Percentiles rank a stretch among this genome's conserved stretches.
Conservation (phyloP, 1,140 invertebrate genomes). For the Mactra quadrangularis region DNA sequence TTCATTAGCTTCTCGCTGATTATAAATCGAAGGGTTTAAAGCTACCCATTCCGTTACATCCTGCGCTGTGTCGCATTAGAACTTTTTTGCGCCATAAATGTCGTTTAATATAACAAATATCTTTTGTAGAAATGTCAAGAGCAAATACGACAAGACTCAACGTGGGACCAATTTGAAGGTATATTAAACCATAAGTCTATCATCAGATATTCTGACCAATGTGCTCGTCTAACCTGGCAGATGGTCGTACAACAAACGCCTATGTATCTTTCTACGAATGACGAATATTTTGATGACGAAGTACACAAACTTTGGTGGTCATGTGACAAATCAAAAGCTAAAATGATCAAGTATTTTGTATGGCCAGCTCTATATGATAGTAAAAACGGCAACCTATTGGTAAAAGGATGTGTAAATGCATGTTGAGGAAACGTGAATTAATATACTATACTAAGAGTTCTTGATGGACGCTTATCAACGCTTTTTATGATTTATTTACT, state of each 20-base stretch:
- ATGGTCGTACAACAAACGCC: conserved; percentile 79
- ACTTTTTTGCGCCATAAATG: too few species aligned
- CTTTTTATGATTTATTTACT: too few species aligned
- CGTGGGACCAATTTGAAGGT: conserved; percentile 30
- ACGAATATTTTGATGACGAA: conserved; percentile 74
- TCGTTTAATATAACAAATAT: too few species aligned
- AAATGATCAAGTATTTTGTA: conserved; percentile 73
- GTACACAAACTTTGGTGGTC: conserved; percentile 81
- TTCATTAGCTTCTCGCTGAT: too few species aligned
- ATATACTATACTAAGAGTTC: too few species aligned
- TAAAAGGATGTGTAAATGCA: conserved; percentile 79
- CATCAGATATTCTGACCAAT: conserved; percentile 49
- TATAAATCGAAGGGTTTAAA: too few species aligned
- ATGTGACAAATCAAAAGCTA: conserved; percentile 74
- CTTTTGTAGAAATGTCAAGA: conserved; percentile 48
- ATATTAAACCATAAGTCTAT: conserved; percentile 44
- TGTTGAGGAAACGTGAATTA: too few species aligned
- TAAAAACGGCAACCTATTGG: conserved; percentile 76
- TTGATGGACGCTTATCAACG: too few species aligned
- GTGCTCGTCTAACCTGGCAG: conserved; percentile 75
- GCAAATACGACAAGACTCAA: not conserved
- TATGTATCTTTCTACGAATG: conserved; percentile 70
- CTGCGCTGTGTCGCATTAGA: too few species aligned
- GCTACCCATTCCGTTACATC: too few species aligned
- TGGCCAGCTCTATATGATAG: conserved; percentile 80